Evolutionary conservation across 2,888 invertebrate species (phyloP), one percentile per base, ranked within the genome.

Genomic region (Pyrocoelia pectoralis): DNA sequence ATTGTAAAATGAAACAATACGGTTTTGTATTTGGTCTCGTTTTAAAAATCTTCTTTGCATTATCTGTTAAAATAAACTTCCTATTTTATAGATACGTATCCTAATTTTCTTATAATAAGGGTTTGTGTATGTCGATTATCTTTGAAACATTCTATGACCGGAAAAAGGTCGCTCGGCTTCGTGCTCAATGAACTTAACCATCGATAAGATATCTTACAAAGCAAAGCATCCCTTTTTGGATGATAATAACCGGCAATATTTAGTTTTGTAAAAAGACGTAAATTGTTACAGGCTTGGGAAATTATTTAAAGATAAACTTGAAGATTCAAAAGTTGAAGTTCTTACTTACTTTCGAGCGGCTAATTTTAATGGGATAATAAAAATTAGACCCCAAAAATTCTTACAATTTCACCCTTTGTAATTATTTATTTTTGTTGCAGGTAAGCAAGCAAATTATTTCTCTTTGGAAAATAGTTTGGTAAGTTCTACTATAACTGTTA

Each of bases 131-230:
- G 41, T 15, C 41, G 15, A 4, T 43, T 43, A 15, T 43, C 48
- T 13, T 51, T 28, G 51, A 43, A 19, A 40, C 41, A 58, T 61
- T 48, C 51, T 48, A 38, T 53, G 59, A 63, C 65, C 63, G 67
- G 69, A 68, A 69, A 61, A 61, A 46, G 58, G 56, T 49, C 56
- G 48, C 61, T 65, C 65, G 68, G 70, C 68, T 67, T 65, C 65
- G 63, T 70, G 70, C 67, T 70, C 70, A 67, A 38, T 68, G 68
- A 67, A 48, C 59, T 46, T 57, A 54, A 29, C 48, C 57, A 58
- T 55, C 61, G 59, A 64, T 64, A 60, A 64, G 43, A 33, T 29
- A 50, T 59, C 53, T 64, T 51, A 13, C 43, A 52, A 43, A 38
- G 49, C 33, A 49, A 56, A 56, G 46, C 14, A 6, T 12, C 41